Base-by-base conservation (phyloP, 2,797 vertebrate species). In the Rachycentron canadum region DNA sequence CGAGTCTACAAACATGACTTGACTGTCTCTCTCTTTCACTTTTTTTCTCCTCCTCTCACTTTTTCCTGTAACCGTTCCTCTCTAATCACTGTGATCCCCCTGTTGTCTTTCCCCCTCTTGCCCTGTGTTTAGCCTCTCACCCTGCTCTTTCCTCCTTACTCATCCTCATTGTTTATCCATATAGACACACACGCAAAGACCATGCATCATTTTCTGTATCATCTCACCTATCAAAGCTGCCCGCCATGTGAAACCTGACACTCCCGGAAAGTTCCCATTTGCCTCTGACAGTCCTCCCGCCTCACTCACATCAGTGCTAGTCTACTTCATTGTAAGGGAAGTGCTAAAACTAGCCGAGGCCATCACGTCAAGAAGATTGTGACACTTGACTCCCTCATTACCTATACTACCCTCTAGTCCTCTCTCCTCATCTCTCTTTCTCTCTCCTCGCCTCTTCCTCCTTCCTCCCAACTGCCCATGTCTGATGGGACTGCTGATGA, bases 361-460 rank as follows among this genome's bases (percentile, higher is more conserved):
- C 76, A 38, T 85, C 90, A 80, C 56, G 5, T 55, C 43, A 53
- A 78, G 72, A 76, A 86, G 82, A 86, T 75, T 82, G 70, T 78
- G 83, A 89, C 84, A 85, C 62, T 65, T 6, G 50, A 86, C 79
- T 86, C 64, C 83, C 91, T 90, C 87, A 84, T 92, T 92, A 91
- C 82, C 87, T 76, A 78, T 12, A 69, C 60, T 76, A 32, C 32
- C 76, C 62, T 79, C 80, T 83, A 65, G 65, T 81, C 61, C 74
- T 79, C 75, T 81, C 78, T 81, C 85, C 62, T 73, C 69, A 58
- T 64, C 83, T 74, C 79, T 76, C 68, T 41, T 55, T 45, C 63
- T 8, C 59, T 72, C 34, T 71, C 65, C 60, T 82, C 7, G 23
- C 76, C 77, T 74, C 71, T 69, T 86, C 72, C 69, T 78, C 82